phyloP scores from a whole-genome alignment of 2,888 invertebrate genomes.

The Leptopilina myrica region DNA sequence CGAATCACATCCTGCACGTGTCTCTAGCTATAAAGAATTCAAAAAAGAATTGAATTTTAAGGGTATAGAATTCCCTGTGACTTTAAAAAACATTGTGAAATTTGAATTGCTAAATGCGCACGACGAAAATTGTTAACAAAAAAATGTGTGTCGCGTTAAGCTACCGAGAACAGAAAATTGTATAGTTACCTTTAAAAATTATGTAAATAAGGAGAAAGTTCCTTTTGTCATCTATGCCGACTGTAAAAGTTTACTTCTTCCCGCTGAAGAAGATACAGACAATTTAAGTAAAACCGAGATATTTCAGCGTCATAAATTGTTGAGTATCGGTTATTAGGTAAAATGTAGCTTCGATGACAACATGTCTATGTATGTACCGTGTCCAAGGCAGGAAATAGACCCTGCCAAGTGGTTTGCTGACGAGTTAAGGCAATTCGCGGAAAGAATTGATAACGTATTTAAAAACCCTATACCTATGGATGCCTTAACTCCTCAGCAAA shows the following conservation, averaged over 20 bases:
- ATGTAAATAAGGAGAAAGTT: background rate
- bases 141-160: background rate
- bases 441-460: slow-evolving; percentile 15
- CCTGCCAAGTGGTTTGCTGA: slow-evolving; percentile 41
- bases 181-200: too few species aligned
- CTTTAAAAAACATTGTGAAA: slow-evolving; percentile 50
- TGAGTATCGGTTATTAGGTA: slow-evolving; percentile 35
- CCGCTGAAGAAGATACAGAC: background rate
- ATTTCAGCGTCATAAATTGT: slow-evolving; percentile 39
- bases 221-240: slow-evolving; percentile 41
- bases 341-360: slow-evolving; percentile 39
- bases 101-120: slow-evolving; percentile 50
- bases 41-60: slow-evolving; percentile 49
- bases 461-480: slow-evolving; percentile 28
- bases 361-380: background rate
- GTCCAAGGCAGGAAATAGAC: background rate
- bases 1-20: slow-evolving; percentile 41
- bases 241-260: slow-evolving; percentile 21
- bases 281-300: background rate
- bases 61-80: slow-evolving; percentile 57
- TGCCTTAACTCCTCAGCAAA: background rate
- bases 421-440: slow-evolving; percentile 9
- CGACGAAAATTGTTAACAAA: background rate
- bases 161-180: too few species aligned
- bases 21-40: slow-evolving; percentile 50